A percentile compares a stretch with the other conserved stretches of the same genome.
These are phyloP conservation scores for Drosophila paranaensis DNA, from an alignment of 2,888 invertebrate species.

Conservation along the genomic window DNA sequence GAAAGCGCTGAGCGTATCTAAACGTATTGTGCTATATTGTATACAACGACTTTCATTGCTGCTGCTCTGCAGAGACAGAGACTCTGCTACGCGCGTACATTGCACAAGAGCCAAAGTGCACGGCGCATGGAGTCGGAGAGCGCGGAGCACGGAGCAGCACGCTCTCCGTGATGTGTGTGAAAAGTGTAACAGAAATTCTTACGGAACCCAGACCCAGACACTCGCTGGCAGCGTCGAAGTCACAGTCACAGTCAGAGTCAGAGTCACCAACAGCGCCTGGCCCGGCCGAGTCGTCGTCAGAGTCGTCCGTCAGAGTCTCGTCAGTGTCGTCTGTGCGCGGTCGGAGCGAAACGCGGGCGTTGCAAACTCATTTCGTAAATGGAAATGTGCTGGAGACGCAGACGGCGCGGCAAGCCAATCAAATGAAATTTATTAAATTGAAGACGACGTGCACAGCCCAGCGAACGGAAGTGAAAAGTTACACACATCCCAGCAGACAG, in stretches of 20 bases:
- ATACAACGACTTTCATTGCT: conserved; percentile 71
- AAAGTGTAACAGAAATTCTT: conserved; percentile 59
- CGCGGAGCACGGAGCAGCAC: conserved; percentile 18
- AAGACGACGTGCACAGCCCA: conserved; percentile 64
- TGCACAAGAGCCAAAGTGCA: conserved; percentile 72
- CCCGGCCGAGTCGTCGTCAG: conserved; percentile 43
- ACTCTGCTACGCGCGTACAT: conserved; percentile 40
- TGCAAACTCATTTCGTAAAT: conserved; percentile 64
- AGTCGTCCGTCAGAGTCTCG: conserved; percentile 39
- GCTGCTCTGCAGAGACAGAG: conserved; percentile 45
- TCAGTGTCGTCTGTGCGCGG: conserved; percentile 40
- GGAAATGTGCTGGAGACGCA: conserved; percentile 64
- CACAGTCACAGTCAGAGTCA: conserved; percentile 48
- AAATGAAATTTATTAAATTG: conserved; percentile 77
- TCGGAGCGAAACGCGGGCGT: conserved; percentile 54
- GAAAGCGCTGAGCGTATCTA: conserved; percentile 63
- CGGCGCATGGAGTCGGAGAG: conserved; percentile 64
- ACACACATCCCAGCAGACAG: conserved; percentile 18
- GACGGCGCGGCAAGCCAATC: conserved; percentile 52
- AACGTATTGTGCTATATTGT: conserved; percentile 54
- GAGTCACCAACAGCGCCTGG: conserved; percentile 51
- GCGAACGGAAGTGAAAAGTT: conserved; percentile 71
- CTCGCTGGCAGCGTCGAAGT: conserved; percentile 43
- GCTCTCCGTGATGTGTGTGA: conserved; percentile 19
- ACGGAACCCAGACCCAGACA: conserved; percentile 64